Evolutionary conservation across 2,113 vertebrate genomes (phyloP).

Genomic region (Lota lota): DNA sequence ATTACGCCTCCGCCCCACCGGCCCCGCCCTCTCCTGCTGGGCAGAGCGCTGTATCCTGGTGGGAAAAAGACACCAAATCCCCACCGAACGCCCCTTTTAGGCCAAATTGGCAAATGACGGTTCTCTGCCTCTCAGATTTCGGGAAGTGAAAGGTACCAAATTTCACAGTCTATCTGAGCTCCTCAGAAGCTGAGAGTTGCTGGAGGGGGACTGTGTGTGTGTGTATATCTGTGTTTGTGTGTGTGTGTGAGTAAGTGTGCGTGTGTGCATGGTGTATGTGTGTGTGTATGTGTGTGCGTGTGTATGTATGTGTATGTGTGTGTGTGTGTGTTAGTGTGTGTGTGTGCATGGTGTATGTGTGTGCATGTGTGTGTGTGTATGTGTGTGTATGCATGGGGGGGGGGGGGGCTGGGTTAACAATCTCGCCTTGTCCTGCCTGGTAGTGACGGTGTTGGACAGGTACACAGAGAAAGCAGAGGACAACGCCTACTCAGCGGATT

Average conservation of each 20-base stretch:
- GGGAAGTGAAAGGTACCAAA: conserved; percentile 68
- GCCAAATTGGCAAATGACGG: conserved; percentile 88
- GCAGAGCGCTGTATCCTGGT: conserved; percentile 81
- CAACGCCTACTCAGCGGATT: conserved; percentile 61
- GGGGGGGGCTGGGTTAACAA: conserved; percentile 60
- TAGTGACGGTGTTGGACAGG: conserved; percentile 40
- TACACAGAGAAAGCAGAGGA: conserved; percentile 45
- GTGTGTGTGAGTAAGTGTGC: too few relatives aligned
- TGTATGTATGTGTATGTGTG: neutral
- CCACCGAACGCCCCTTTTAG: conserved; percentile 68
- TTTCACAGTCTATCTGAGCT: conserved; percentile 31
- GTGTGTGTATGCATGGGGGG: conserved; percentile 23
- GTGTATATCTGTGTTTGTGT: neutral
- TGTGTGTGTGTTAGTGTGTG: neutral
- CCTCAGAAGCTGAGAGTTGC: conserved; percentile 21
- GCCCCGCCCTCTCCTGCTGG: conserved; percentile 68
- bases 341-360: too few relatives aligned
- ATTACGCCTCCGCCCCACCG: conserved; percentile 72
- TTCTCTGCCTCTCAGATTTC: conserved; percentile 79
- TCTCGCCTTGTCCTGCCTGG: conserved; percentile 53
- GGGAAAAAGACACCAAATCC: conserved; percentile 92
- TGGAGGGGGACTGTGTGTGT: conserved; percentile 16
- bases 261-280: too few relatives aligned
- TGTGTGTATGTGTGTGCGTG: too few relatives aligned
- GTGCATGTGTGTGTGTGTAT: too few relatives aligned